Base-by-base conservation (phyloP, 2,113 vertebrate genomes). In the Macquaria ambigua region DNA sequence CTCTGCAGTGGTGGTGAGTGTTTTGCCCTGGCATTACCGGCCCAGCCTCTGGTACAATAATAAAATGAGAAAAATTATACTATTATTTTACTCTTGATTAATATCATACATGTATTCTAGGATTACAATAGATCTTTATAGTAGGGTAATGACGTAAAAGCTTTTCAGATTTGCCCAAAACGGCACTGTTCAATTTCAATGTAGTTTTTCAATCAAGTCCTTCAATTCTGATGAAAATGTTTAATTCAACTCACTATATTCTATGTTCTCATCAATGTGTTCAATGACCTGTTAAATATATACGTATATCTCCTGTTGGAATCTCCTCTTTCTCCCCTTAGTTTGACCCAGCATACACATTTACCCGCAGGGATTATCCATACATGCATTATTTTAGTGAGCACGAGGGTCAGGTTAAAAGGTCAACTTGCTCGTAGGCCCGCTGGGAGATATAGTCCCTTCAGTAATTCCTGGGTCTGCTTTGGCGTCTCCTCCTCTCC, bases 311-410 rank as follows among this genome's bases (percentile, higher is more conserved):
- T 15, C 7, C 18, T 2, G 0, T 10, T 77, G 31, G 34, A 31
- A 73, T 67, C n/a, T 81, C 21, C 15, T 34, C n/a, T 20, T 23
- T 25, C 43, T 46, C 15, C 6, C 52, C 16, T 59, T 55, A 46
- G 53, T 52, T 63, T 74, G 71, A 86, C 81, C 68, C 53, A 4
- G 39, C 72, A n/a, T 73, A 56, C 50, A 64, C 15, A 68, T 46
- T 15, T 10, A 46, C 74, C 76, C 41, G 0, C 25, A 41, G 77
- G 73, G 59, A 72, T 74, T 50, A 70, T 76, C 77, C 58, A 72
- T 55, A 68, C 61, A 86, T 53, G 53, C 46, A 77, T 79, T 82
- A 62, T 81, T 75, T 79, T 8, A 71, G 14, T 41, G 58, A 76
- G 20, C 7, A 63, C 23, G 1, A 21, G 46, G 79, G 70, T 81